Evolutionary conservation across 2,797 vertebrate species (phyloP).

Genomic region (Tympanoctomys barrerae): DNA sequence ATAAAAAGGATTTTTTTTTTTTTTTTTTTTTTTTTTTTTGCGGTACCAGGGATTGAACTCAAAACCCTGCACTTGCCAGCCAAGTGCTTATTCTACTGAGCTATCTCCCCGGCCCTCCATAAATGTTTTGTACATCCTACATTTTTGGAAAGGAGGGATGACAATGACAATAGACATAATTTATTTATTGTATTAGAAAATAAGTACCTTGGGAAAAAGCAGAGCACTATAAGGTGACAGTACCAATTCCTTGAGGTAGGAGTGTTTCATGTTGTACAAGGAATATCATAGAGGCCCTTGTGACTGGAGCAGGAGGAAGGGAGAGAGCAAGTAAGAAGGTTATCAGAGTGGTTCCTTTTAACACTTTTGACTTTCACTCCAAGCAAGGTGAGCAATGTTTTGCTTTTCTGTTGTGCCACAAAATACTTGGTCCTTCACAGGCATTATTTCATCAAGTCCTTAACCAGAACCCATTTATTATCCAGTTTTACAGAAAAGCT

Average conservation of each 20-base stretch:
- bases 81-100: too few species aligned
- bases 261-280: neutral
- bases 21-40: too few species aligned
- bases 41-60: too few species aligned
- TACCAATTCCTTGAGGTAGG: neutral
- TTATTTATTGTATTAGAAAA: conserved; percentile 44
- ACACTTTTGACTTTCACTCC: conserved; percentile 43
- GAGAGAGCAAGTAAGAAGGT: neutral
- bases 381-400: neutral
- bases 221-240: neutral
- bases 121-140: neutral
- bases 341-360: neutral
- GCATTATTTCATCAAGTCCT: conserved; percentile 14
- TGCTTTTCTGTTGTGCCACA: neutral
- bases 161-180: neutral
- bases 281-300: neutral
- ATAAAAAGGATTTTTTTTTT: neutral
- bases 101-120: neutral
- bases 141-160: neutral
- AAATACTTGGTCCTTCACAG: neutral
- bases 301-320: neutral
- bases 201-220: neutral
- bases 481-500: neutral
- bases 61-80: too few species aligned
- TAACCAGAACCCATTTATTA: conserved; percentile 28